Conservation (phyloP, 2,113 vertebrate genomes). For the Percopsis transmontana region DNA sequence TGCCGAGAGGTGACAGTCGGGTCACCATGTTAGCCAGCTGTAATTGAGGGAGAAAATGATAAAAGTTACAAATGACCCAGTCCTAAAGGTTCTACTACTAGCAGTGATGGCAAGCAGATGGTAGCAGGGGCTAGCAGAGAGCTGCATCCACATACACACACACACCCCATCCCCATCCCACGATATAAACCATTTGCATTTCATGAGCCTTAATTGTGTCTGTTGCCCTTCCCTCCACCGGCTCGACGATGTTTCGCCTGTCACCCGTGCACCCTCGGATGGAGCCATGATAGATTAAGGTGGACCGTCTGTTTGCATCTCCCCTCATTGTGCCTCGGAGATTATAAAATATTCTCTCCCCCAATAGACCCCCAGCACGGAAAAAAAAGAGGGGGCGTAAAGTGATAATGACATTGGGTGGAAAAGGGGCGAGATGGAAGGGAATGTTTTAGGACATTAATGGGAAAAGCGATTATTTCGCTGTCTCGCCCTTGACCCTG, state of each 20-base stretch:
- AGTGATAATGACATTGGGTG: slow-evolving; percentile 55
- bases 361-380: slow-evolving; percentile 65
- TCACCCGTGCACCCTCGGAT: slow-evolving; percentile 59
- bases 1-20: slow-evolving; percentile 30
- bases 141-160: slow-evolving; percentile 3
- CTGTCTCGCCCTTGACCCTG: slow-evolving; percentile 70
- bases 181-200: slow-evolving; percentile 90
- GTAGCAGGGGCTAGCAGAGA: slow-evolving; percentile 69
- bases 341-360: slow-evolving; percentile 85
- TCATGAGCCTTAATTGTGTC: slow-evolving; percentile 93
- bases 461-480: slow-evolving; percentile 73
- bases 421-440: slow-evolving; percentile 53
- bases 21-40: slow-evolving; percentile 58
- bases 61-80: slow-evolving; percentile 86
- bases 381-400: slow-evolving; percentile 32
- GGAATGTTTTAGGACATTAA: slow-evolving; percentile 44
- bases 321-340: slow-evolving; percentile 76
- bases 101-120: slow-evolving; percentile 91
- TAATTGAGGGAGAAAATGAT: slow-evolving; percentile 80
- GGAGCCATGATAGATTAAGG: slow-evolving; percentile 90
- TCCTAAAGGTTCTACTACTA: slow-evolving; percentile 75
- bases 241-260: slow-evolving; percentile 63
- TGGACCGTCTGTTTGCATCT: slow-evolving; percentile 86
- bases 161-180: slow-evolving; percentile 6
- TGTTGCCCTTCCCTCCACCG: slow-evolving; percentile 78